phyloP scores from a whole-genome alignment of 1,140 invertebrate genomes.

The Brachionus manjavacas region DNA sequence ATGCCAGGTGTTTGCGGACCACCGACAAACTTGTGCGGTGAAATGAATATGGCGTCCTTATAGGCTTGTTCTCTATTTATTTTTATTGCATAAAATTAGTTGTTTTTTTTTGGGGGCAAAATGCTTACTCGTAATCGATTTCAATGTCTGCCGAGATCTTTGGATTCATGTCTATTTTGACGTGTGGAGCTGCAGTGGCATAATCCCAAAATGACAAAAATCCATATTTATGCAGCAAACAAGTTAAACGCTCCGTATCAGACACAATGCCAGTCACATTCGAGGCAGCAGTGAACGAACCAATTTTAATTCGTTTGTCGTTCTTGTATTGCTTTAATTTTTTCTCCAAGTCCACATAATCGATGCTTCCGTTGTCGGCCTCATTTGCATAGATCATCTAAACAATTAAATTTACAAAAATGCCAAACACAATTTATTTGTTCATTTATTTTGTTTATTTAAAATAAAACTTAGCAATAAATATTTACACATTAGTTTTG shows the following conservation, averaged over 20 bases:
- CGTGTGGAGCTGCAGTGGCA: constrained; percentile 74
- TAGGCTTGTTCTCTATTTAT: constrained; percentile 61
- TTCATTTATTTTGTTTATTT: too few relatives aligned
- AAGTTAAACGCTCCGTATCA: constrained; percentile 75
- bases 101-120: neutral
- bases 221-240: constrained; percentile 73
- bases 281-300: constrained; percentile 78
- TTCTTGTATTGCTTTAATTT: constrained; percentile 48
- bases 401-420: neutral
- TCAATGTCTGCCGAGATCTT: constrained; percentile 39
- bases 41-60: constrained; percentile 85
- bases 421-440: neutral
- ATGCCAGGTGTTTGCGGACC: constrained; percentile 77
- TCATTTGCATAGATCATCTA: constrained; percentile 73
- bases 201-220: constrained; percentile 82
- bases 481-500: too few relatives aligned
- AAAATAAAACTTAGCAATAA: too few relatives aligned
- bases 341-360: constrained; percentile 70
- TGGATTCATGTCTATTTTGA: constrained; percentile 80
- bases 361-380: constrained; percentile 71
- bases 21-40: constrained; percentile 82
- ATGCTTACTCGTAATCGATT: neutral
- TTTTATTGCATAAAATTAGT: too few relatives aligned
- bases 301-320: constrained; percentile 65
- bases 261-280: constrained; percentile 81